Evolutionary conservation across 1,140 invertebrate species (phyloP), one percentile per base, ranked within the genome.

Genomic region (Triops longicaudatus): DNA sequence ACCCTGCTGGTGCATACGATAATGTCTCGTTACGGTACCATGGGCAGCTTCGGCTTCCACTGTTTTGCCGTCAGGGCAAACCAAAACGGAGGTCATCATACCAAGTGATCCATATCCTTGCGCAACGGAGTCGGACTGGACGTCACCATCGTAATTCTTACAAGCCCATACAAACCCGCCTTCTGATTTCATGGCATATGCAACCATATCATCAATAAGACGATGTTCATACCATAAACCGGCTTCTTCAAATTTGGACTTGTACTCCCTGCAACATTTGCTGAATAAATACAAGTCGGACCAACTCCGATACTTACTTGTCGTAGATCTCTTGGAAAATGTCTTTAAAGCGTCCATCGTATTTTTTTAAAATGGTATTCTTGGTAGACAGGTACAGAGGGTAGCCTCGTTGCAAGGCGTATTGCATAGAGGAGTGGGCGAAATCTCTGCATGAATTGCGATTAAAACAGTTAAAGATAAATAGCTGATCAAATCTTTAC

Each of bases 141-240:
- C 89, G 84, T 90, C 89, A 41, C 89, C 89, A 82, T 90, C 89
- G 81, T 90, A 90, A 80, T 90, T 90, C 81, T 90, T 90, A 83
- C 89, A 90, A 9, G 89, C 89, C 89, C 89, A 90, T 1, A 90
- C 88, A 83, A 90, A 90, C n/a, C 89, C 89, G 44, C 89, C 89
- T 71, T 88, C 87, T 17, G 87, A 87, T 80, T 90, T 90, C 84
- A 90, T 85, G 27, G 86, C 86, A 79, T 90, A 88, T n/a, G 89
- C 89, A 17, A 90, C 89, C 89, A 89, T 90, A 80, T 90, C 89
- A 82, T 90, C 89, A 80, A 90, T 90, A 41, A 90, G 83, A 11
- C 89, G 84, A 81, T 90, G 89, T 80, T 82, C 97, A 83, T 99
- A 99, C 95, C 95, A 98, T 77, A 98, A 91, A 11, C 90, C 90